Conservation (phyloP, 1,140 invertebrate species). For the Leptinotarsa undecemlineata region DNA sequence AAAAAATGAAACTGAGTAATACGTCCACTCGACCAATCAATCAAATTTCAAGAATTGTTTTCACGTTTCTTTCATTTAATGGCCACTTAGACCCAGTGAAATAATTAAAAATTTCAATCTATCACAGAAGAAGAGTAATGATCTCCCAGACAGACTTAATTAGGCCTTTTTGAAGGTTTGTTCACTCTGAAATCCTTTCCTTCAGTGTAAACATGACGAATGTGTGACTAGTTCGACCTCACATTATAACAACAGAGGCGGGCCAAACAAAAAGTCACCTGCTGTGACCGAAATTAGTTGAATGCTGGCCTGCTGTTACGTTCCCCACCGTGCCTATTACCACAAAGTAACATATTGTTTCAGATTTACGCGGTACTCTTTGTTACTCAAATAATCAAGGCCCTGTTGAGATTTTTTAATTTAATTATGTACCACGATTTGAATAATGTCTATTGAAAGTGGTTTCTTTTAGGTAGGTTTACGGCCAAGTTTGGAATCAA, state of each 20-base stretch:
- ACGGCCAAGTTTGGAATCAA: too few relatives aligned
- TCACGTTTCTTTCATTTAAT: neutral
- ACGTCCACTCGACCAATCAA: neutral
- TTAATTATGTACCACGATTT: conserved; percentile 37
- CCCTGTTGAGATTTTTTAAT: conserved; percentile 42
- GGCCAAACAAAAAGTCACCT: conserved; percentile 41
- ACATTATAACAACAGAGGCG: conserved; percentile 44
- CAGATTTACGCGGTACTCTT: conserved; percentile 45
- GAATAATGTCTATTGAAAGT: conserved; percentile 14
- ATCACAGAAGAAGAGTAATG: conserved; percentile 16
- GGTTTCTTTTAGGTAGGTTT: neutral
- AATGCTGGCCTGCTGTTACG: conserved; percentile 49
- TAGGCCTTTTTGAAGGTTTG: conserved; percentile 17
- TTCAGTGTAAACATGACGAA: conserved; percentile 46
- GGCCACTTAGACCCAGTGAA: neutral
- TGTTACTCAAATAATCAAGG: conserved; percentile 40
- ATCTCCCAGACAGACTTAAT: conserved; percentile 23
- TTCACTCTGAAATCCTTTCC: conserved; percentile 33
- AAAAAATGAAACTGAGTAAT: neutral
- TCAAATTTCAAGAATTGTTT: neutral
- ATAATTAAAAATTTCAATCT: conserved; percentile 4
- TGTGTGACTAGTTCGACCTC: conserved; percentile 42
- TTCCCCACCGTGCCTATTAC: conserved; percentile 47
- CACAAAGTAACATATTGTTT: conserved; percentile 53
- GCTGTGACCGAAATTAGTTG: conserved; percentile 51